Evolutionary conservation across 2,113 vertebrate genomes (phyloP).

Genomic region (Tenrec ecaudatus): DNA sequence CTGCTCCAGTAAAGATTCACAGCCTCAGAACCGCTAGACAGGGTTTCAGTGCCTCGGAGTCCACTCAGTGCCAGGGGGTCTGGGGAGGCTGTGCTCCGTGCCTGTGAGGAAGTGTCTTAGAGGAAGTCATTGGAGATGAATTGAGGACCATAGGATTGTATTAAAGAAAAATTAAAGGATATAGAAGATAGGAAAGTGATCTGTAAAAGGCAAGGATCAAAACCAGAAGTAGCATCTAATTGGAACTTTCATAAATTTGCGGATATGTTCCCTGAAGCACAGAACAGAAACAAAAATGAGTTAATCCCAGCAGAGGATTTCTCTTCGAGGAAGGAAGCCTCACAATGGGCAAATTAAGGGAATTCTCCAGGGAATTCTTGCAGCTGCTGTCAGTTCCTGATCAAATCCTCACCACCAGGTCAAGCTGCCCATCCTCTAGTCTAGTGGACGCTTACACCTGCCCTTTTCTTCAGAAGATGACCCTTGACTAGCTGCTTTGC

Average conservation of each 20-base stretch:
- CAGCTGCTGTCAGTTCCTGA: not conserved
- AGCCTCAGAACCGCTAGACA: too few relatives aligned
- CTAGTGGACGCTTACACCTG: not conserved
- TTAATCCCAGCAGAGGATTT: not conserved
- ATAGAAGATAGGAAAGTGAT: not conserved
- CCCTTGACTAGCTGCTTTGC: not conserved
- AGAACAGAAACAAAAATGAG: not conserved
- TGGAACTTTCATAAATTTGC: not conserved
- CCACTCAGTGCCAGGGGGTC: too few relatives aligned
- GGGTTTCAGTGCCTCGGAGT: too few relatives aligned
- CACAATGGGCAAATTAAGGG: not conserved
- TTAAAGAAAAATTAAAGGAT: not conserved
- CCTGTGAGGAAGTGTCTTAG: not conserved
- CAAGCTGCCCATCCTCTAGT: not conserved
- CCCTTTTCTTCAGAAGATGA: not conserved
- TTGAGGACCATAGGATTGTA: not conserved
- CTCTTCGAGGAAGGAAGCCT: not conserved
- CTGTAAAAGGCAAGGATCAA: not conserved
- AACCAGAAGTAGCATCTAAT: not conserved
- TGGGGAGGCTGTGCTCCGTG: not conserved
- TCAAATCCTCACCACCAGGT: not conserved
- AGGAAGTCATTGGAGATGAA: conserved; percentile 27
- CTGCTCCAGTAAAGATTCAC: too few relatives aligned
- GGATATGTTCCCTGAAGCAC: not conserved
- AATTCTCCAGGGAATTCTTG: conserved; percentile 7